These are phyloP conservation scores for Chydorus sphaericus DNA, from an alignment of 2,888 invertebrate genomes.

Conservation along the genomic window DNA sequence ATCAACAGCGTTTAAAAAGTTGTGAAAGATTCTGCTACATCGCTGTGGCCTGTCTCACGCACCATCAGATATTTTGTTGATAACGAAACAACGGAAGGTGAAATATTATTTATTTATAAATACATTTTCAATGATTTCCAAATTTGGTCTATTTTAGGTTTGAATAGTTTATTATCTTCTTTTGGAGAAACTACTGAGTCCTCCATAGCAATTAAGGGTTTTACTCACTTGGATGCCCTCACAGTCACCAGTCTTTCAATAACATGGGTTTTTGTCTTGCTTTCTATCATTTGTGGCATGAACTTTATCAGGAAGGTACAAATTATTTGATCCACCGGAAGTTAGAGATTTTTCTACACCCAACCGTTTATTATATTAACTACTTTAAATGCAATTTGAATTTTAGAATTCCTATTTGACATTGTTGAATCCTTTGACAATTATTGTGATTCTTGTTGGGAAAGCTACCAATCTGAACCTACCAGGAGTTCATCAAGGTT, in stretches of 20 bases:
- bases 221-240: not conserved
- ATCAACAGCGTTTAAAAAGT: not conserved
- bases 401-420: not conserved
- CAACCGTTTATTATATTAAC: too few relatives aligned
- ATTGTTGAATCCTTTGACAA: not conserved
- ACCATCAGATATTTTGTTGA: not conserved
- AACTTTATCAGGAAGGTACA: not conserved
- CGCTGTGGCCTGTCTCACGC: not conserved
- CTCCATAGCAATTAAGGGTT: not conserved
- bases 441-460: not conserved
- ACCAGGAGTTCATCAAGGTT: not conserved
- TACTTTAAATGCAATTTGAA: too few relatives aligned
- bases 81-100: too few relatives aligned
- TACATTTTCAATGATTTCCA: too few relatives aligned
- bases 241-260: slow-evolving; percentile 1
- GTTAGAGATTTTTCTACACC: too few relatives aligned
- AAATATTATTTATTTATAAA: too few relatives aligned
- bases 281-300: not conserved
- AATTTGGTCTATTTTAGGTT: not conserved
- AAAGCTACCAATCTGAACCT: not conserved
- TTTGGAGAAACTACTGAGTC: too few relatives aligned
- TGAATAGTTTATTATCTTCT: too few relatives aligned
- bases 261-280: not conserved
- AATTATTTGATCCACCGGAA: too few relatives aligned
- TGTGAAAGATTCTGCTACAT: not conserved